Percentiles rank a stretch among this genome's conserved stretches.
phyloP scores from a whole-genome alignment of 2,113 vertebrate genomes.

The Perognathus longimembris region DNA sequence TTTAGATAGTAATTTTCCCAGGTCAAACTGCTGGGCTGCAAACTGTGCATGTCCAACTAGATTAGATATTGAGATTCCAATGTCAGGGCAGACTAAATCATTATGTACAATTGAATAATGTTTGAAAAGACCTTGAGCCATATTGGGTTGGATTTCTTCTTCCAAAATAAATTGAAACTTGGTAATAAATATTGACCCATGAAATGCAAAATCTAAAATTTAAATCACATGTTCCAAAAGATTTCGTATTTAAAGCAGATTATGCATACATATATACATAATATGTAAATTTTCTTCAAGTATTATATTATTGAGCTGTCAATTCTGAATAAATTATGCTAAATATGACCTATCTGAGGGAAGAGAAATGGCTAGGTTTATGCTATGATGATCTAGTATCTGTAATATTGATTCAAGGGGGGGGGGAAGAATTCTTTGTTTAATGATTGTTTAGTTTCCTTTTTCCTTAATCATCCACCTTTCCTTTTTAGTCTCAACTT shows the following conservation, averaged over 20 bases:
- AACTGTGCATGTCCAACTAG: fast-evolving
- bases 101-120: not conserved
- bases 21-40: not conserved
- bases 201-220: constrained; percentile 1
- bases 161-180: not conserved
- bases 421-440: not conserved
- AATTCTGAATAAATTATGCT: constrained; percentile 59
- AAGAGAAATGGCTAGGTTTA: not conserved
- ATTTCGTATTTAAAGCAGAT: not conserved
- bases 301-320: constrained; percentile 6
- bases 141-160: not conserved
- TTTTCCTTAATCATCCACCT: not conserved
- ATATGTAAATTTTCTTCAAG: constrained; percentile 2
- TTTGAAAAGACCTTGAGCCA: not conserved
- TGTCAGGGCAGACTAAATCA: not conserved
- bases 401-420: constrained; percentile 22
- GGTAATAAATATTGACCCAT: constrained; percentile 19
- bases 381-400: not conserved
- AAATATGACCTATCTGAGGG: not conserved
- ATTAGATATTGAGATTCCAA: not conserved
- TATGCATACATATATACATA: not conserved
- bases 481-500: not conserved
- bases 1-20: not conserved
- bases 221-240: not conserved
- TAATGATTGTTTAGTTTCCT: not conserved